Evolutionary conservation across 2,113 vertebrate species (phyloP), one percentile per base, ranked within the genome.

Genomic region (Orycteropus afer): DNA sequence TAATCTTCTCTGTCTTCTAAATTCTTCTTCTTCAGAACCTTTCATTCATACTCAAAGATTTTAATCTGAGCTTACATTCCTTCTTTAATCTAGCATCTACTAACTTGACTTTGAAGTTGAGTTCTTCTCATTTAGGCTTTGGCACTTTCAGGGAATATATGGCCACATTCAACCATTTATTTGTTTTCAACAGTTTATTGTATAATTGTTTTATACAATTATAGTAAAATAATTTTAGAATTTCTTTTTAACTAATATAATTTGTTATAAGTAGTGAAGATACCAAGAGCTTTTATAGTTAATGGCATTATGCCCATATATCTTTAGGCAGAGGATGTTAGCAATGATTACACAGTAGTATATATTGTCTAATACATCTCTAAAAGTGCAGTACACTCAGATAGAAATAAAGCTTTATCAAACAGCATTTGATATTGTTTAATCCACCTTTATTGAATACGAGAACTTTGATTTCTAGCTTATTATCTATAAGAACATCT

Each of bases 11-110:
- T 11, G 7, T 57, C 45, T 65, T 77, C 53, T 82, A 42, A 92
- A 76, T 65, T 78, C 51, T 77, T 17, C 40, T 71, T 85, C 23
- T 29, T 82, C 2, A 82, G 12, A 91, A 59, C n/a, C 53, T n/a
- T 71, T 73, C 88, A 87, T 92, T 85, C 90, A 40, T 92, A 59
- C 47, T 49, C 69, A 77, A 81, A 92, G 85, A 95, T 85, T 84
- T 85, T 37, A 71, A 93, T 88, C 81, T 53, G n/a, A 87, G 73
- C 40, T 37, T 49, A 49, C 88, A 95, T 97, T 95, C 90, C 12
- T 96, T 81, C 59, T 82, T 63, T 93, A 90, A 93, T 95, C 93
- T 90, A 25, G 47, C 71, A 91, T 95, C 65, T 86, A n/a, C 40
- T 78, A 90, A 77, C 49, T 53, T 85, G 89, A 71, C 78, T 94